A percentile compares a stretch with the other conserved stretches of the same genome.
Evolutionary conservation across 2,888 invertebrate genomes (phyloP).

Genomic region (Ectobius pallidus): DNA sequence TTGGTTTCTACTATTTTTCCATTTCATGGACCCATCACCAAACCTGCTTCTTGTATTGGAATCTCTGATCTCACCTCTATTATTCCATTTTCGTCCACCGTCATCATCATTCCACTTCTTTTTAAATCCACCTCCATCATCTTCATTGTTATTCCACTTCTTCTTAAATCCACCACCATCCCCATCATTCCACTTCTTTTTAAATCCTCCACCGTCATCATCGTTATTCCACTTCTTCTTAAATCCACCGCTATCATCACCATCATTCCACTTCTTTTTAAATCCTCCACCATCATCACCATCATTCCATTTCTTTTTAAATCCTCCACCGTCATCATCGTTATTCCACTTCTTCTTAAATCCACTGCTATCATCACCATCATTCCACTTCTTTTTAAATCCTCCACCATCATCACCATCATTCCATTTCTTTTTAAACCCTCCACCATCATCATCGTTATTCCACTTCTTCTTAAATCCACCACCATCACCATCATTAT

Average conservation of each 20-base stretch:
- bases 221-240: background rate
- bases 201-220: no score
- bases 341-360: constrained; percentile 4
- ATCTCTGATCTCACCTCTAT: no score
- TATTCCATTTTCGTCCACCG: background rate
- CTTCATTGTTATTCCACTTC: background rate
- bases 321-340: background rate
- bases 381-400: background rate
- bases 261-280: constrained; percentile 1
- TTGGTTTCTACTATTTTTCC: background rate
- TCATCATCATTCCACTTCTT: constrained; percentile 14
- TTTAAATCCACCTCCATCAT: constrained; percentile 4
- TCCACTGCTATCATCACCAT: constrained; percentile 21
- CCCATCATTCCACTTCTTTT: background rate
- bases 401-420: background rate
- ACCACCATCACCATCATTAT: background rate
- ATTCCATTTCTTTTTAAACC: constrained; percentile 22
- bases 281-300: background rate
- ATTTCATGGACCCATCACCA: background rate
- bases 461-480: constrained; percentile 12
- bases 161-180: background rate
- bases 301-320: constrained; percentile 20
- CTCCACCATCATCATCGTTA: background rate
- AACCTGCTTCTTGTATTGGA: background rate
- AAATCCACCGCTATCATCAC: background rate